These are phyloP conservation scores for Luperina nickerlii DNA, from an alignment of 2,888 invertebrate species.

Conservation along the genomic window DNA sequence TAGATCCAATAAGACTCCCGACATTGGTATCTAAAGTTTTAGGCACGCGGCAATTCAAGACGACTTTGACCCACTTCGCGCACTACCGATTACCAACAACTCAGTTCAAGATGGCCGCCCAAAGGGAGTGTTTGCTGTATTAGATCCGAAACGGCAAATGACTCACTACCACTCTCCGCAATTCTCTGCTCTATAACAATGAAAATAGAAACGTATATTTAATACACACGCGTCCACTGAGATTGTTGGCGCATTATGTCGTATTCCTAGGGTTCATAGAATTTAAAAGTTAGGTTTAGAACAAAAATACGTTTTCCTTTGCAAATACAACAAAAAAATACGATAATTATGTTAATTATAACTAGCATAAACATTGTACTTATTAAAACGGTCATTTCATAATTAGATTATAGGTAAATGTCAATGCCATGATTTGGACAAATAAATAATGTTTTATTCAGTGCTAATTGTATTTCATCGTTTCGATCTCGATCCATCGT, in stretches of 20 bases:
- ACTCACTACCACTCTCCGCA: conserved; percentile 57
- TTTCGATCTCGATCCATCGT: conserved; percentile 80
- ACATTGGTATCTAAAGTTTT: conserved; percentile 71
- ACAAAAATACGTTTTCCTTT: not conserved
- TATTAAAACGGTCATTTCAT: conserved; percentile 8
- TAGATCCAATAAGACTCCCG: conserved; percentile 56
- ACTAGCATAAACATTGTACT: not conserved
- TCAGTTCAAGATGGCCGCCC: conserved; percentile 80
- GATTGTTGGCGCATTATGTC: conserved; percentile 57
- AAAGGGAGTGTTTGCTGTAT: conserved; percentile 76
- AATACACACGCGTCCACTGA: conserved; percentile 28
- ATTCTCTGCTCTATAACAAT: conserved; percentile 62
- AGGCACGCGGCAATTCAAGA: conserved; percentile 75
- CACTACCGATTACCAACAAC: conserved; percentile 73
- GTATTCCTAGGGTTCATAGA: conserved; percentile 38
- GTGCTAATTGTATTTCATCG: conserved; percentile 78
- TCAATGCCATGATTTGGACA: conserved; percentile 30
- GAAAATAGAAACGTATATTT: conserved; percentile 61
- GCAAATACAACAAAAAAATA: conserved; percentile 3
- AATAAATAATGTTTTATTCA: conserved; percentile 39
- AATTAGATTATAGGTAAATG: conserved; percentile 15
- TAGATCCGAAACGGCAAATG: conserved; percentile 68
- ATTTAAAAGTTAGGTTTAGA: conserved; percentile 18
- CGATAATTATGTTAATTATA: not conserved
- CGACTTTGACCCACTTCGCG: conserved; percentile 86